These are phyloP conservation scores for Papilio polyxenes DNA, from an alignment of 1,140 invertebrate genomes.

Conservation along the genomic window DNA sequence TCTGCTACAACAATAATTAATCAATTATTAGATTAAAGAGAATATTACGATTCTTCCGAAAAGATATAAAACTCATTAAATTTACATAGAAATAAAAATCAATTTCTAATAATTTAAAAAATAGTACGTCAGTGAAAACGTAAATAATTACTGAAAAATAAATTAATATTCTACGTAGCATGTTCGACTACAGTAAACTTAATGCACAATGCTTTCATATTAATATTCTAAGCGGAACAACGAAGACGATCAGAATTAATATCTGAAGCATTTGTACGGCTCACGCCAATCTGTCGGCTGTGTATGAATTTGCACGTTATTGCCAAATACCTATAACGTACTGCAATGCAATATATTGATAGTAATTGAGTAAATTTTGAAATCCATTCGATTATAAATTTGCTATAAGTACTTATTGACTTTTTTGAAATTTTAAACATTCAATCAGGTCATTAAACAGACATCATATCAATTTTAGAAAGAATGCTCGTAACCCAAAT, in stretches of 20 bases:
- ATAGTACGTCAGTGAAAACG: too few relatives aligned
- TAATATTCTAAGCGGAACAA: constrained; percentile 1
- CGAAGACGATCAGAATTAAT: constrained; percentile 21
- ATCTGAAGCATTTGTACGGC: constrained; percentile 2
- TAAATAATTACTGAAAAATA: neutral
- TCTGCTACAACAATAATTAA: neutral
- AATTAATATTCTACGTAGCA: neutral
- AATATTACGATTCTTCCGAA: neutral
- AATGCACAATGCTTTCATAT: neutral
- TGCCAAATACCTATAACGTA: neutral
- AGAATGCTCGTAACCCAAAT: too few relatives aligned
- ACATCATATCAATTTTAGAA: too few relatives aligned
- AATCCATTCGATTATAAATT: too few relatives aligned
- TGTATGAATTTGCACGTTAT: neutral
- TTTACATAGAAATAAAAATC: too few relatives aligned
- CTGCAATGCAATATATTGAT: neutral
- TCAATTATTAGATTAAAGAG: neutral
- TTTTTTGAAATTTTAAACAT: neutral
- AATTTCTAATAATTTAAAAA: too few relatives aligned
- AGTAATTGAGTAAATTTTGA: neutral
- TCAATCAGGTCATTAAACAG: neutral
- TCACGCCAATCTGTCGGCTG: neutral
- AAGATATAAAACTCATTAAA: too few relatives aligned
- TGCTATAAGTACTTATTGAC: too few relatives aligned
- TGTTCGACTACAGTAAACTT: neutral